Base-by-base conservation (phyloP, 2,888 invertebrate species). In the Agrilus cyanescens region DNA sequence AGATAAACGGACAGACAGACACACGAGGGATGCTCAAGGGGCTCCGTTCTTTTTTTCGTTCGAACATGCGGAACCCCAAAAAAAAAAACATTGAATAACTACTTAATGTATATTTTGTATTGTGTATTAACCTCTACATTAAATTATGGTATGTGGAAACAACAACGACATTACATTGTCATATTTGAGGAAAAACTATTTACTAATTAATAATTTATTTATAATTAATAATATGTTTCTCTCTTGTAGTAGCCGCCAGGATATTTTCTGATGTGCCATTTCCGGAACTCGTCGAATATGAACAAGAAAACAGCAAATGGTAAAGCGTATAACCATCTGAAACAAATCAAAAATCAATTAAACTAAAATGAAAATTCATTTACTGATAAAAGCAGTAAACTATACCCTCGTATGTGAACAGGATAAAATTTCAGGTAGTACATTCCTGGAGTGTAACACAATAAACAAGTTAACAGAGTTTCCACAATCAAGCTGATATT, bases 251-350 rank as follows among this genome's bases (percentile, higher is more conserved):
- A 89, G 50, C 80, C 75, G 1, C 80, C 79, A 1, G 79, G 73
- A 57, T 77, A 72, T 51, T 74, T 74, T 48, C 88, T 72, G 40
- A 89, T 75, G 51, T 84, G 68, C 59, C 74, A 80, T 55, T 85
- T 79, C 50, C 88, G 73, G n/a, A 76, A 55, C 64, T 89, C 88
- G 57, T 90, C 89, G 50, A 79, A 82, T 10, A 78, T 53, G 50
- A 88, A 76, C 66, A 90, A 87, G 30, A 84, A 68, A 30, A 84
- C 48, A 51, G 82, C 79, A 62, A 85, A 90, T 5, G 89, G 88
- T 25, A 80, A 48, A 1, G 82, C 79, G 16, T 82, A 75, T 49
- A 84, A 67, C 75, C 85, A 85, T 73, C 52, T 52, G 14, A 36
- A 47, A 43, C 15, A 32, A 14, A 38, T 31, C 10, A 37, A 32